Percentiles rank a stretch among this genome's conserved stretches.
phyloP scores from a whole-genome alignment of 2,888 invertebrate species.

The Nymphalis polychloros region DNA sequence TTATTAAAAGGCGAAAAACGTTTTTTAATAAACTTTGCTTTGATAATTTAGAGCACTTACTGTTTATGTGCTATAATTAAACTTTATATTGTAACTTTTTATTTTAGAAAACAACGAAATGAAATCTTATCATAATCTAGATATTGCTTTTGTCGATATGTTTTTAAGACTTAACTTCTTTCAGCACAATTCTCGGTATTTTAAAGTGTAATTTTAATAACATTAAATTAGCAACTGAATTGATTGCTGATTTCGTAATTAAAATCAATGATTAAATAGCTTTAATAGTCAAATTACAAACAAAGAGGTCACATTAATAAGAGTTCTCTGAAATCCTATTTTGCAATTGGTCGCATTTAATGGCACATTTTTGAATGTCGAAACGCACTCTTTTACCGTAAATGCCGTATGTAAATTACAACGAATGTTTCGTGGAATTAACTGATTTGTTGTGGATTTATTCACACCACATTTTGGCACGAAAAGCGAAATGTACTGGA shows the following conservation, averaged over 20 bases:
- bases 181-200: too few species aligned
- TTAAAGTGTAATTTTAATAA: too few species aligned
- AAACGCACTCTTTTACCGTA: constrained; percentile 52
- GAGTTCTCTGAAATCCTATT: constrained; percentile 43
- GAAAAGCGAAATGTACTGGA: constrained; percentile 30
- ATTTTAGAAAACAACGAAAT: too few species aligned
- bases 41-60: too few species aligned
- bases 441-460: constrained; percentile 49
- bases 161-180: too few species aligned
- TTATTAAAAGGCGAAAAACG: not conserved
- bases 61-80: too few species aligned
- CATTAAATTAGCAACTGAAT: too few species aligned
- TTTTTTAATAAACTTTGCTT: not conserved
- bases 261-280: not conserved
- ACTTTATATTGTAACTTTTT: too few species aligned
- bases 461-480: constrained; percentile 43
- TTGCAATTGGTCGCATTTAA: constrained; percentile 53
- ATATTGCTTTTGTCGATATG: too few species aligned
- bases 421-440: constrained; percentile 46
- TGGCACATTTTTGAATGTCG: constrained; percentile 49
- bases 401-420: constrained; percentile 51
- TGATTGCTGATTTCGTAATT: too few species aligned
- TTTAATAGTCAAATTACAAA: not conserved
- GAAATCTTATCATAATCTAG: not conserved
- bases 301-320: constrained; percentile 15